Conservation (phyloP, 35 echinoderm and acorn worm genomes). For the Chiridota heheva region DNA sequence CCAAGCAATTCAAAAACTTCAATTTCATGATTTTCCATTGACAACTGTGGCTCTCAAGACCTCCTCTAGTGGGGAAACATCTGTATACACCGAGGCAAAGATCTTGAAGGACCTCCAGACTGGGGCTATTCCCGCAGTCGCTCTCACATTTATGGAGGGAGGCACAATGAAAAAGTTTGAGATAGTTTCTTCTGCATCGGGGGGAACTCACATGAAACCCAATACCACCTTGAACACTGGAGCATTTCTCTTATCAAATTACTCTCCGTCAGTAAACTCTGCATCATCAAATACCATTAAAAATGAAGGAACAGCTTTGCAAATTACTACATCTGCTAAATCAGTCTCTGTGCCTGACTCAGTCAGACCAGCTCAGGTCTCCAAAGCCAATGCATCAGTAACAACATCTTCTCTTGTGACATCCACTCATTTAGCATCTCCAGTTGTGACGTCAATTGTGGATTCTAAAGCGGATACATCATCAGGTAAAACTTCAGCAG, state of each 20-base stretch:
- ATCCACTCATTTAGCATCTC: no score
- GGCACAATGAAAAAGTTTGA: neutral
- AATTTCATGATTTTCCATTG: slow-evolving; percentile 98
- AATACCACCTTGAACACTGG: slow-evolving; percentile 17
- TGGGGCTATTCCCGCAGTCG: slow-evolving; percentile 35
- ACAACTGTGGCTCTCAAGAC: slow-evolving; percentile 83
- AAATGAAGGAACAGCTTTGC: no score
- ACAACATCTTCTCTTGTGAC: no score
- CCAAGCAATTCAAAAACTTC: slow-evolving; percentile 96
- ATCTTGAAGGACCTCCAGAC: slow-evolving; percentile 86
- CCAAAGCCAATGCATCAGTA: no score
- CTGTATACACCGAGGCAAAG: slow-evolving; percentile 93
- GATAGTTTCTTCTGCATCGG: neutral
- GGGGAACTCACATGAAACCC: slow-evolving; percentile 4
- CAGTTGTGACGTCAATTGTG: no score
- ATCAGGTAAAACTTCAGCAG: no score
- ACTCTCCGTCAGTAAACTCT: neutral
- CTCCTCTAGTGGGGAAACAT: neutral
- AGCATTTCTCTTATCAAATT: neutral
- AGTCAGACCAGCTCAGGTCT: no score
- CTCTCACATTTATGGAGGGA: slow-evolving; percentile 21
- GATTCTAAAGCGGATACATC: no score
- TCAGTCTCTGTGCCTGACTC: no score
- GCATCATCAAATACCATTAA: neutral
- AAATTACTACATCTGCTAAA: no score